These are phyloP conservation scores for Psittacula cyanocephala DNA, from an alignment of 2,113 vertebrate species.

Conservation along the genomic window DNA sequence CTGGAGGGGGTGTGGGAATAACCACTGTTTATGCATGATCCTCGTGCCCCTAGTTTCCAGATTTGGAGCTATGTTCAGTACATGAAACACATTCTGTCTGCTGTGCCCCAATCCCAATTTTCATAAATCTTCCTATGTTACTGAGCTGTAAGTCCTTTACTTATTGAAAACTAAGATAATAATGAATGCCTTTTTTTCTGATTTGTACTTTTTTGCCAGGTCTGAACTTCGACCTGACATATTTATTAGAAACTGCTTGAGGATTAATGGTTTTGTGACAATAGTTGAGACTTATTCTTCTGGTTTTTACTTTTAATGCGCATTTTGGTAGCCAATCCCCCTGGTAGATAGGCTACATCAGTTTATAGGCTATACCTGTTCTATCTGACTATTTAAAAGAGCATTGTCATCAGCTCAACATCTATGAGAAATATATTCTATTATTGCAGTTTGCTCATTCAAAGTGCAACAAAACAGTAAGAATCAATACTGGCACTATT, in stretches of 20 bases:
- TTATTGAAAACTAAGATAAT: neutral
- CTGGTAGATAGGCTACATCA: rapidly evolving
- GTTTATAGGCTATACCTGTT: neutral
- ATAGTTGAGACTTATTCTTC: neutral
- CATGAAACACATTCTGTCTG: neutral
- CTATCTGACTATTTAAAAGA: neutral
- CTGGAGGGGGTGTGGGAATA: rapidly evolving
- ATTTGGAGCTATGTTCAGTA: neutral
- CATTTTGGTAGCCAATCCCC: neutral
- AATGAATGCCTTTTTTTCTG: neutral
- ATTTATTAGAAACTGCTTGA: neutral
- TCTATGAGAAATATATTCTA: neutral
- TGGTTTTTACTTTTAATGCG: neutral
- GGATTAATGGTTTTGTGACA: neutral
- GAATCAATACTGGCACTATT: neutral
- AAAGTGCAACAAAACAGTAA: neutral
- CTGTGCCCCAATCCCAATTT: neutral
- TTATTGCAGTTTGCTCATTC: neutral
- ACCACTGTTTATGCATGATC: neutral
- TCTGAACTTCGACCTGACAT: neutral
- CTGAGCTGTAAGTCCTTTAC: neutral
- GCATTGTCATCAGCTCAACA: neutral
- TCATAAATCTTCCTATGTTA: neutral
- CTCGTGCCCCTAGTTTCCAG: neutral
- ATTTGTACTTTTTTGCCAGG: neutral